Evolutionary conservation across 92 coral and sea anemone species (phyloP), one percentile per base, ranked within the genome.

Genomic region (Epizoanthus illoricatus): DNA sequence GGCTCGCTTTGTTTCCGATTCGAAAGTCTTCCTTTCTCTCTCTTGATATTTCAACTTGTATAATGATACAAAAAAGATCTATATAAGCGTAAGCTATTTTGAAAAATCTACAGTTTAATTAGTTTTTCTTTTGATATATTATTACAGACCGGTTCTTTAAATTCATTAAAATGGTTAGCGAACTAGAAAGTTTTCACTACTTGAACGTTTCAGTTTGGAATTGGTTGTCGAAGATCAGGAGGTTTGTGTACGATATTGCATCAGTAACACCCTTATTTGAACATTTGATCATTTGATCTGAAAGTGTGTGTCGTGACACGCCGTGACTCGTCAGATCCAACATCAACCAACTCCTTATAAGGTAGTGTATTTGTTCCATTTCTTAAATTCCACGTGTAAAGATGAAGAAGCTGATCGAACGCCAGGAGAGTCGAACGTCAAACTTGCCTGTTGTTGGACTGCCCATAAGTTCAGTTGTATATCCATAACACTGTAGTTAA

Each of bases 201-300:
- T 12, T 43, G 12, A 70, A 43, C 64, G 41, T 76, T 76, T 36
- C n/a, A n/a, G n/a, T n/a, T 40, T 43, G 8, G 8, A 52, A 52
- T 13, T 52, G 56, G 19, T 62, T 41, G 59, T 23, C 60, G 20
- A 33, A 62, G 24, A 62, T 63, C 39, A 41, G 5, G 11, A 45
- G 36, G 1, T 17, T 7, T 28, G 56, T 18, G 61, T 59, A 5
- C 33, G 33, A 58, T 58, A 74, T 57, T 45, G 67, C 23, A 52
- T 57, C 10, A 21, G 59, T 41, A 66, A 33, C 71, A 63, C 23
- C 82, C 82, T 17, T 78, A 78, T 78, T 62, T 78, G 82, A 78
- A 17, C 82, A 78, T 78, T 76, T 41, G 7, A 19, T 62, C 82
- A 78, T 78, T 76, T 41, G 7, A 19, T 62, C 71, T 45, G 82